Percentiles rank a stretch among this genome's conserved stretches.
phyloP scores from a whole-genome alignment of 2,888 invertebrate genomes.

The Leucoptera coffeella region DNA sequence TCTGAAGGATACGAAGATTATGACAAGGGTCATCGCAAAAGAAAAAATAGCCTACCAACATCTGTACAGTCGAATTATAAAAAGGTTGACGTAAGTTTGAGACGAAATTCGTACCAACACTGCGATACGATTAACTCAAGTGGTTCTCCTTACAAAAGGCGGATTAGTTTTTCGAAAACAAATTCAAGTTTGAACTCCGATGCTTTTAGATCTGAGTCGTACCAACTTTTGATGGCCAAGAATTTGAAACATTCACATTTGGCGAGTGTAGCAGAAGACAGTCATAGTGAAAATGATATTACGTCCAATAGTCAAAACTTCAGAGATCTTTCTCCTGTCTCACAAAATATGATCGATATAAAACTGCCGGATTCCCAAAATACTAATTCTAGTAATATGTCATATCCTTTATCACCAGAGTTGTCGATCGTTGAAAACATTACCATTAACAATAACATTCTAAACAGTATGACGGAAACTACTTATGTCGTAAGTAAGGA shows the following conservation, averaged over 20 bases:
- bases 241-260: slow-evolving; percentile 10
- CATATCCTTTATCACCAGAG: slow-evolving; percentile 31
- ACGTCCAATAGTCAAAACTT: neutral
- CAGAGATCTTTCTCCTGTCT: slow-evolving; percentile 4
- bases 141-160: too few species aligned
- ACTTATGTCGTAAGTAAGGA: slow-evolving; percentile 15
- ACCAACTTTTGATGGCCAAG: slow-evolving; percentile 19
- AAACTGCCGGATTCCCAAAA: slow-evolving; percentile 4
- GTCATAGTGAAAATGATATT: slow-evolving; percentile 7
- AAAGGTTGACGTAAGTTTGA: too few species aligned
- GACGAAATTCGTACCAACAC: too few species aligned
- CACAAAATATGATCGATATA: slow-evolving; percentile 2
- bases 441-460: slow-evolving; percentile 17
- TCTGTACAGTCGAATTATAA: too few species aligned
- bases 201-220: slow-evolving; percentile 28
- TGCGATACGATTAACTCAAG: too few species aligned
- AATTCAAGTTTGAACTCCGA: too few species aligned
- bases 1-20: too few species aligned
- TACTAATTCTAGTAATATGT: slow-evolving; percentile 23
- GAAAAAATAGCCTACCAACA: too few species aligned
- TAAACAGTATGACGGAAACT: slow-evolving; percentile 11
- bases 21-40: too few species aligned
- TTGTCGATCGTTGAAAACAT: slow-evolving; percentile 35
- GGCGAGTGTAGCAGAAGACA: slow-evolving; percentile 18
- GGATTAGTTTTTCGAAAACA: too few species aligned